Base-by-base conservation (phyloP, 2,113 vertebrate species). In the Sciurus niger region DNA sequence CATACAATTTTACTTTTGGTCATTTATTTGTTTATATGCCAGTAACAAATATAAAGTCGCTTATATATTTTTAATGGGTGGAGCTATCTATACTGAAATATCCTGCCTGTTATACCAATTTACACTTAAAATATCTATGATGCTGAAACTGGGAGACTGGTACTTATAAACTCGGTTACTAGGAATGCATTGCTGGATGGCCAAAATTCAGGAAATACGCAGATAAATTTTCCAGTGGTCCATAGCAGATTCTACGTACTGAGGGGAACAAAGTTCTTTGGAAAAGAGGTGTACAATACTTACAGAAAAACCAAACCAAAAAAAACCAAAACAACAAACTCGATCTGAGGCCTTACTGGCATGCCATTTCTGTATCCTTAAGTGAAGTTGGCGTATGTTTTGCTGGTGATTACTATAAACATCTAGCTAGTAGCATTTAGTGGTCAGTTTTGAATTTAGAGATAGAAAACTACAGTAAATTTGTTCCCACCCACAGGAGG, bases 1-100 rank as follows among this genome's bases (percentile, higher is more conserved):
- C 63, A 20, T 4, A 60, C 12, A 89, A 30, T 79, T 89, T 93
- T 87, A 17, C 43, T 55, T 48, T 28, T 90, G 22, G 8, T 24
- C 32, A 73, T 63, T 84, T 82, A 83, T 67, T 94, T 85, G 40
- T 93, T 93, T 72, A 40, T 48, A 94, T 70, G 20, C 22, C 16
- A 89, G 43, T 43, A 93, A 86, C 4, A 63, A 83, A 84, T 80
- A 60, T 8, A 25, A 65, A 73, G 55, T 8, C 4, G 86, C 51
- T 51, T 83, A 74, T 11, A 16, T 63, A 93, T 65, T 84, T 90
- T 87, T 84, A 79, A 65, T 74, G 34, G 63, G 34, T 79, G 24
- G 72, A 43, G 22, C 13, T n/a, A 43, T 93, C 72, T 78, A 40
- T 93, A 32, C 30, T 84, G 60, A 70, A 4, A 84, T 43, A 46